Conservation (phyloP, 2,888 invertebrate genomes). For the Flabesymbios commensalis region DNA sequence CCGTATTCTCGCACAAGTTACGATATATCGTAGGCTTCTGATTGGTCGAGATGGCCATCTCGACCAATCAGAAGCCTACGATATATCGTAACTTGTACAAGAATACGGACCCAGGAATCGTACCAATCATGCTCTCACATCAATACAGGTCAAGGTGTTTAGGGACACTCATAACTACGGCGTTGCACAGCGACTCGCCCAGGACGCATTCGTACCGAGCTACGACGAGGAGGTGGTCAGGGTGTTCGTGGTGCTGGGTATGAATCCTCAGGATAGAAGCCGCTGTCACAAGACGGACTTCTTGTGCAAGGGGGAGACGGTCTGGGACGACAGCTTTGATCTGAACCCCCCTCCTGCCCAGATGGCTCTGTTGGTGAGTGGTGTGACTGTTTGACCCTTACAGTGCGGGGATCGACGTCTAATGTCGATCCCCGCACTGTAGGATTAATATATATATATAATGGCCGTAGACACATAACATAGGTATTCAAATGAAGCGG, state of each 20-base stretch:
- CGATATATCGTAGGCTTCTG: too few species aligned
- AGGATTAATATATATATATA: too few species aligned
- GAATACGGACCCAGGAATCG: neutral
- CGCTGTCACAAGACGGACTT: slow-evolving; percentile 45
- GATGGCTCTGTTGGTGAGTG: slow-evolving; percentile 42
- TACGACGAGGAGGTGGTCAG: slow-evolving; percentile 18
- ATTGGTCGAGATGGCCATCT: too few species aligned
- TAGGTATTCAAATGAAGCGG: too few species aligned
- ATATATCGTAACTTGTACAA: too few species aligned
- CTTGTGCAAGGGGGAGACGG: slow-evolving; percentile 41
- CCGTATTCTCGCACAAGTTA: too few species aligned
- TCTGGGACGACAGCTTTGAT: slow-evolving; percentile 47
- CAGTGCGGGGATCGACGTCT: too few species aligned
- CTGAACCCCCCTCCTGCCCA: slow-evolving; percentile 47
- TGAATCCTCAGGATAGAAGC: slow-evolving; percentile 42
- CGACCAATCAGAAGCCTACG: too few species aligned
- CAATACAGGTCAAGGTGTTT: slow-evolving; percentile 43
- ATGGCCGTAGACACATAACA: too few species aligned
- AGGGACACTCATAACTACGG: slow-evolving; percentile 41
- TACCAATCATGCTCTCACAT: too few species aligned
- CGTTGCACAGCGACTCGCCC: slow-evolving; percentile 32
- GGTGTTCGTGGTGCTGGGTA: slow-evolving; percentile 47
- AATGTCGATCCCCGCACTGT: too few species aligned
- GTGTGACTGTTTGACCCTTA: neutral
- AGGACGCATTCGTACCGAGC: slow-evolving; percentile 32